phyloP scores from a whole-genome alignment of 37 sponge, comb jelly and placozoan species.

The Chondrilla cf. caribensis region DNA sequence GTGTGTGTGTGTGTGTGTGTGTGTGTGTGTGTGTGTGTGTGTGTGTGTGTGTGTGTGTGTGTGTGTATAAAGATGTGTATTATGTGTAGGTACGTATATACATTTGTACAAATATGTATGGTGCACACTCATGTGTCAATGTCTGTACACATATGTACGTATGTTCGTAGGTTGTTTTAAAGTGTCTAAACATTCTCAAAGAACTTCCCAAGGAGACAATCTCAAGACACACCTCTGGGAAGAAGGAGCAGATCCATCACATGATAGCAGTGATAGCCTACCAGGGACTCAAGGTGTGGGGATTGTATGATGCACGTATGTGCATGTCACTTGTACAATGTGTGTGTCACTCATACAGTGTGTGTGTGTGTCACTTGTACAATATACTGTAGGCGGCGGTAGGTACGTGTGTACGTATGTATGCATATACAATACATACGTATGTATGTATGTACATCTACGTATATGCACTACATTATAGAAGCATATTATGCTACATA shows the following conservation, averaged over 20 bases:
- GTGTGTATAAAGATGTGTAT: not conserved
- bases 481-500: no score
- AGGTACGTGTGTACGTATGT: no score
- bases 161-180: constrained; percentile 41
- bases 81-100: no score
- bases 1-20: not conserved
- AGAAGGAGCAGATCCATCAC: constrained; percentile 70
- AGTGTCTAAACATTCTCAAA: constrained; percentile 57
- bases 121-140: no score
- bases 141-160: not conserved
- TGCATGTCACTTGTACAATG: not conserved
- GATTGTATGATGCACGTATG: not conserved
- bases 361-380: no score
- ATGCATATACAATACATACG: not conserved
- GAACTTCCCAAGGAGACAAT: constrained; percentile 64
- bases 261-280: constrained; percentile 65
- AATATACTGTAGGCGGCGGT: no score
- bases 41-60: constrained; percentile 5
- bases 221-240: not conserved
- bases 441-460: not conserved
- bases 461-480: no score
- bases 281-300: constrained; percentile 54
- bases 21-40: no score
- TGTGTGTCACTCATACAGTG: no score
- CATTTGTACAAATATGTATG: no score